Evolutionary conservation across 2,797 vertebrate species (phyloP), one percentile per base, ranked within the genome.

Genomic region (Pogoniulus pusillus): DNA sequence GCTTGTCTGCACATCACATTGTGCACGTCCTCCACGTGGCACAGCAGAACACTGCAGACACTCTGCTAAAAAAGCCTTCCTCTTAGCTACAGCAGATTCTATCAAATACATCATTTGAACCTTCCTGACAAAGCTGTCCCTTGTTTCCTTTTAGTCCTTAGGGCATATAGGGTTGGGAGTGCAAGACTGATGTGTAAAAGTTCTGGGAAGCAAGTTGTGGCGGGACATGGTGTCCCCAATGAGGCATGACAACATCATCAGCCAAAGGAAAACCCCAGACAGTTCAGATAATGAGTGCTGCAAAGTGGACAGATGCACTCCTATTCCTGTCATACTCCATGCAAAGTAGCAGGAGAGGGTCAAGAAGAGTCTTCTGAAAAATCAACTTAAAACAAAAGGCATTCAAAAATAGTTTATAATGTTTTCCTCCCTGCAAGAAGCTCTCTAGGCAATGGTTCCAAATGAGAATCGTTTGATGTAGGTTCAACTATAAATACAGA

Each of bases 401-500:
- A 90, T 75, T 95, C 74, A 93, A 93, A 95, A 95, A 85, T 73
- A 90, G 74, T 66, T 85, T 96, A 84, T 57, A 83, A 84, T 78
- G 63, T 91, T 87, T 84, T 83, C 20, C 51, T 69, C 59, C 43
- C 76, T 91, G 59, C 68, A 93, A 96, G 54, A 94, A 96, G 35
- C 89, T 95, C 82, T 95, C 91, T 82, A 79, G 65, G 92, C 92
- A 96, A 81, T 78, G 60, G 65, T 92, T 96, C 82, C 89, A 96
- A 96, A 83, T 75, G 79, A 95, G 96, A 95, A 96, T 45, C 2
- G 70, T 96, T 94, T 97, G 95, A 97, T 96, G 89, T 82, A 93
- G 89, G 95, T 73, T 95, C 94, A 96, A 97, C 97, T 93, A 96
- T 91, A 97, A 97, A 97, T 96, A 96, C 57, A 96, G 91, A 96